phyloP scores from a whole-genome alignment of 2,113 vertebrate species.

The Natator depressus region DNA sequence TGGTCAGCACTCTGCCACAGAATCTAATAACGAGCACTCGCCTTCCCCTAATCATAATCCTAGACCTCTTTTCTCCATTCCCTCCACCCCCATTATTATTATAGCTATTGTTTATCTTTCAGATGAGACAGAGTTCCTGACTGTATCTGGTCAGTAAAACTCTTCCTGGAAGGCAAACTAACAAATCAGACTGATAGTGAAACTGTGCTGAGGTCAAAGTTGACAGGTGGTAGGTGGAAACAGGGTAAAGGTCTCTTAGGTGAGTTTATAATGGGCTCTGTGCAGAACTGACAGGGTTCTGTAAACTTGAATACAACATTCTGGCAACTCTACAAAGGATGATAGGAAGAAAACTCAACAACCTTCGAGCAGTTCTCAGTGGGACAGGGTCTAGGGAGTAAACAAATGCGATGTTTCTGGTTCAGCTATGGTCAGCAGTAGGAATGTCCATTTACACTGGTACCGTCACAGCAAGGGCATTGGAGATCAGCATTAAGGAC shows the following conservation, averaged over 20 bases:
- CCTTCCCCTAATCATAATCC: not conserved
- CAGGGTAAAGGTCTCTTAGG: not conserved
- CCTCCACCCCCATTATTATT: not conserved
- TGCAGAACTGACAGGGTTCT: not conserved
- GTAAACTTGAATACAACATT: not conserved
- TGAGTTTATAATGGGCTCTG: not conserved
- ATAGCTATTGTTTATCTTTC: not conserved
- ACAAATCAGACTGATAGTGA: not conserved
- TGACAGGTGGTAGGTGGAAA: not conserved
- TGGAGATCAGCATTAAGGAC: not conserved
- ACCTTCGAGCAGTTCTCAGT: not conserved
- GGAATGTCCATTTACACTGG: fast-evolving
- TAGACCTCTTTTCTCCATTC: not conserved
- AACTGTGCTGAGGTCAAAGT: not conserved
- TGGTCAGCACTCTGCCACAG: not conserved
- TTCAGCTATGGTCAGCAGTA: fast-evolving
- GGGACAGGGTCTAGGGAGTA: not conserved
- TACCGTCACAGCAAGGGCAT: fast-evolving
- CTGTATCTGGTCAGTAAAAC: not conserved
- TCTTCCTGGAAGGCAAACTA: not conserved
- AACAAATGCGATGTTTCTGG: fast-evolving
- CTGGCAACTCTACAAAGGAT: not conserved
- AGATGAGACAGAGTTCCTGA: not conserved
- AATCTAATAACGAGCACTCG: not conserved
- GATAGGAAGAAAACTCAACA: not conserved